A percentile compares a stretch with the other conserved stretches of the same genome.
Evolutionary conservation across 2,888 invertebrate species (phyloP).

Genomic region (Eucriotettix oculatus): DNA sequence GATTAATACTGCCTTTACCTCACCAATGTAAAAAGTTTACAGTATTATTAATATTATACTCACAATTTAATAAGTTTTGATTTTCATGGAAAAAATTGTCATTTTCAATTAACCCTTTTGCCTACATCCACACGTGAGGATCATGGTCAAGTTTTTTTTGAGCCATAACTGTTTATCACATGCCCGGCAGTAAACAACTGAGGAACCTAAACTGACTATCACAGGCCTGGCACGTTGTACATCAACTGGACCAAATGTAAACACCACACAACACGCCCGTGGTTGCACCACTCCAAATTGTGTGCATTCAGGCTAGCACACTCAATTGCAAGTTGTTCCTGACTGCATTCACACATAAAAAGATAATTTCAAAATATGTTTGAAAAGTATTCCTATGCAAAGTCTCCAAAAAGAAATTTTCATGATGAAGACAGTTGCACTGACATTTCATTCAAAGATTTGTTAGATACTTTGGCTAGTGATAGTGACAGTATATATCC

Average conservation of each 20-base stretch:
- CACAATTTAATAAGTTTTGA: too few species aligned
- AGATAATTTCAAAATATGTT: background rate
- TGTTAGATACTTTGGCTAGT: background rate
- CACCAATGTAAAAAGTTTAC: too few species aligned
- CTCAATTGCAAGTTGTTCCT: background rate
- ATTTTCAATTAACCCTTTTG: too few species aligned
- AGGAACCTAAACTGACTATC: background rate
- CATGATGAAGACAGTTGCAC: too few species aligned
- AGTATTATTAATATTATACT: too few species aligned
- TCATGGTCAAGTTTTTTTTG: background rate
- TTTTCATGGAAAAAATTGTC: too few species aligned
- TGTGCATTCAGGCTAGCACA: background rate
- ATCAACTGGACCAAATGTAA: background rate
- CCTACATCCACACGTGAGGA: background rate
- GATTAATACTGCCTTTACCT: too few species aligned
- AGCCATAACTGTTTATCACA: too few species aligned
- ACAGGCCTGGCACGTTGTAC: background rate
- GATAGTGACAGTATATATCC: background rate
- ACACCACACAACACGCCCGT: background rate
- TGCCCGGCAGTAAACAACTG: too few species aligned
- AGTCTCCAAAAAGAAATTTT: background rate
- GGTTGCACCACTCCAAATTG: background rate
- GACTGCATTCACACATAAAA: background rate
- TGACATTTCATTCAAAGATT: background rate
- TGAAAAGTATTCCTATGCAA: background rate